Base-by-base conservation (phyloP, 1,140 invertebrate species). In the Penaeus chinensis region DNA sequence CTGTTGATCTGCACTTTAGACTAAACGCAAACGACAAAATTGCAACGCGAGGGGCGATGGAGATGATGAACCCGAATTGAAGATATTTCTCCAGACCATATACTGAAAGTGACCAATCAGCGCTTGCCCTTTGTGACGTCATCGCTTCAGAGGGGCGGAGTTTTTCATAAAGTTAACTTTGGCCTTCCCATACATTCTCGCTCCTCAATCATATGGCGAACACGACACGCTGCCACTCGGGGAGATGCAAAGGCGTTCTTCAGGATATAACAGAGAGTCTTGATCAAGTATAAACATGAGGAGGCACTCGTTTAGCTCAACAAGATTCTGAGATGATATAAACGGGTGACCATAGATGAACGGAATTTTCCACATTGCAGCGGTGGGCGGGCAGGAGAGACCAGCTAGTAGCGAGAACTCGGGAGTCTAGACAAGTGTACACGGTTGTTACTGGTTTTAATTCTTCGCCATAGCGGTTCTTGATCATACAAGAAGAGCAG, bases 291-390 rank as follows among this genome's bases (percentile, higher is more conserved):
- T 61, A 71, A 62, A 74, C 66, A 84, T 27, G 32, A n/a, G 42
- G 16, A 63, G 16, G 60, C 24, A 63, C 54, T 27, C 24, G 60
- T 13, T 27, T 5, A 37, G 5, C 19, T 20, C 20, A 37, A 77
- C n/a, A 37, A 37, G 63, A 47, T 60, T 54, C 60, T 37, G 76
- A 84, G 71, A 84, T 76, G 69, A 84, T 47, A 84, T 61, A 84
- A 84, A 74, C 61, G 27, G 62, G 66, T 78, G 83, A 65, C 83
- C 83, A 85, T 85, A 85, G 83, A 85, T 85, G 83, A 78, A 54
- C 27, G 83, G 83, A 85, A 85, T 85, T 85, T 85, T 85, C 83
- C 83, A 85, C 78, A 85, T 78, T 85, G 83, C 83, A 63, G 74
- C 81, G 27, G 32, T 47, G 47, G 60, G 27, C 47, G 54, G 78